Conservation (phyloP, 2,113 vertebrate species). For the Sylvietta virens region DNA sequence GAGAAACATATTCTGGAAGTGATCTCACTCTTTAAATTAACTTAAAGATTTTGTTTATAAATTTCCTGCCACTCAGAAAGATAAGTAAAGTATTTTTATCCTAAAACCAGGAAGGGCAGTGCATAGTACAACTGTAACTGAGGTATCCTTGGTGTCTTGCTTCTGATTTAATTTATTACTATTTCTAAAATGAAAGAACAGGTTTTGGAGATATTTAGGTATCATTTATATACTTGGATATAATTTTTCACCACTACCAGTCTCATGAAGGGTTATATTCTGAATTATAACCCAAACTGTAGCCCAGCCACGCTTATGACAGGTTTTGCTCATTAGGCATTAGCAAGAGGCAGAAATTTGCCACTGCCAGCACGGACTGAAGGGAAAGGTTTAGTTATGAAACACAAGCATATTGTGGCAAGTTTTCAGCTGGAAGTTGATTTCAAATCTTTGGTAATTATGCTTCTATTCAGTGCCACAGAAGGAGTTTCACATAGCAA, state of each 20-base stretch:
- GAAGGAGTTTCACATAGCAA: background rate
- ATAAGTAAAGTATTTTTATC: background rate
- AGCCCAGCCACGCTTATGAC: background rate
- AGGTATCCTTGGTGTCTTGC: background rate
- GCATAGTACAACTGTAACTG: background rate
- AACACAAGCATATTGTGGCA: background rate
- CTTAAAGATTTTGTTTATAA: background rate
- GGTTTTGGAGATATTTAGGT: background rate
- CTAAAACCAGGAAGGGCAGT: background rate
- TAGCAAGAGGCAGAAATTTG: background rate
- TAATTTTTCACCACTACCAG: background rate
- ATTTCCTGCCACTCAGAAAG: background rate
- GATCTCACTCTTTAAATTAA: background rate
- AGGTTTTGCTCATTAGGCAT: background rate
- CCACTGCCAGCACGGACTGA: background rate
- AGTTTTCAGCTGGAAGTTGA: background rate
- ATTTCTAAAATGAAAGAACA: background rate
- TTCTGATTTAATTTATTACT: background rate
- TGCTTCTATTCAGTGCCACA: background rate
- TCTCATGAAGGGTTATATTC: background rate
- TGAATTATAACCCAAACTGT: background rate
- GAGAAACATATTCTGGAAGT: background rate
- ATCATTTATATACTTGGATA: background rate
- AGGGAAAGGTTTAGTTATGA: background rate
- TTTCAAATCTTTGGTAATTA: constrained; percentile 8